Evolutionary conservation across 1,140 invertebrate species (phyloP).

Genomic region (Drosophila serrata): DNA sequence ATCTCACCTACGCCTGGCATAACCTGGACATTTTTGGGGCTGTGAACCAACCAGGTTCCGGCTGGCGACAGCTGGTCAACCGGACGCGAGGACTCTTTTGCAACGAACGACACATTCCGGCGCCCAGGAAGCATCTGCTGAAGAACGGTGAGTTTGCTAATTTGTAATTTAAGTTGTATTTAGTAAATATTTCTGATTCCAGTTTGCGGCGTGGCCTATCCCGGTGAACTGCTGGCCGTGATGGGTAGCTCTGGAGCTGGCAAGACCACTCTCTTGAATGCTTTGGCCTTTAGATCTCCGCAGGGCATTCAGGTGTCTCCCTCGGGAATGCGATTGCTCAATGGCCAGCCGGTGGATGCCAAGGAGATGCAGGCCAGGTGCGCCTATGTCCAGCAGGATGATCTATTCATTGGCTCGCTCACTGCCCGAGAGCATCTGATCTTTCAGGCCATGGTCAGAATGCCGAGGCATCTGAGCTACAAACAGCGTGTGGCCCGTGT

Average conservation of each 20-base stretch:
- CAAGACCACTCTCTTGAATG: constrained; percentile 97
- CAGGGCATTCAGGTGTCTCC: constrained; percentile 87
- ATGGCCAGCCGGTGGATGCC: constrained; percentile 89
- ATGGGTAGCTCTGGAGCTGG: constrained; percentile 98
- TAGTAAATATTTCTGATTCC: background rate
- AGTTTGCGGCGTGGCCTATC: constrained; percentile 94
- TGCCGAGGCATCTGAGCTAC: constrained; percentile 93
- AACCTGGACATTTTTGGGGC: constrained; percentile 89
- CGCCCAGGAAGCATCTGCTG: constrained; percentile 88
- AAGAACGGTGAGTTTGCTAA: constrained; percentile 86
- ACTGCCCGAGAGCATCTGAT: constrained; percentile 96
- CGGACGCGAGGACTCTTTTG: constrained; percentile 85
- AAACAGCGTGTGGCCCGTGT: constrained; percentile 92
- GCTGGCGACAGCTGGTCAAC: constrained; percentile 83
- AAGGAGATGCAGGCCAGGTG: constrained; percentile 91
- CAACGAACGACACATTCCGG: constrained; percentile 84
- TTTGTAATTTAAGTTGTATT: background rate
- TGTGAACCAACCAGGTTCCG: constrained; percentile 73
- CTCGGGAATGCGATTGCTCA: constrained; percentile 87
- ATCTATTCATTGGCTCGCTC: constrained; percentile 97
- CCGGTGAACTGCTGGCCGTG: constrained; percentile 95
- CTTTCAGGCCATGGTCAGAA: constrained; percentile 96
- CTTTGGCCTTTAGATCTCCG: constrained; percentile 92
- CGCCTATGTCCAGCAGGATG: constrained; percentile 98
- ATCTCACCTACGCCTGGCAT: constrained; percentile 90